phyloP scores from a whole-genome alignment of 2,888 invertebrate genomes.

The Agelastica alni region DNA sequence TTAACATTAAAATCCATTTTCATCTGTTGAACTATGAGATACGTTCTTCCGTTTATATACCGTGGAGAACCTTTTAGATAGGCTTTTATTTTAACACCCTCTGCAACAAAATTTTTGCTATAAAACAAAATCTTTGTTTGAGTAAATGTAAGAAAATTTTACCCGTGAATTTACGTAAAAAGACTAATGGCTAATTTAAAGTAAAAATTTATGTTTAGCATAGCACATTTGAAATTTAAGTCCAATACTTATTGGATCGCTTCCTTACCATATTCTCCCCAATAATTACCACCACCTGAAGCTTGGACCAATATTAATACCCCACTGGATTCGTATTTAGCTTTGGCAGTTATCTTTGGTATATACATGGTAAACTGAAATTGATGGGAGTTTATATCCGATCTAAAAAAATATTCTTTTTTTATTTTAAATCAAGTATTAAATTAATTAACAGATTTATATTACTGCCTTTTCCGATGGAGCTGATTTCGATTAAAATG shows the following conservation, averaged over 20 bases:
- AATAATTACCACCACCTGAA: constrained; percentile 84
- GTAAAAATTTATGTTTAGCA: too few relatives aligned
- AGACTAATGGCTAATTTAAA: too few relatives aligned
- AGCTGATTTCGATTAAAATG: too few relatives aligned
- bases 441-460: too few relatives aligned
- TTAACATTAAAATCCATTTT: constrained; percentile 87
- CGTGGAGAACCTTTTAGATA: constrained; percentile 77
- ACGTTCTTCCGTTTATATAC: constrained; percentile 66
- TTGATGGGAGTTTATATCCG: constrained; percentile 77
- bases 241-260: not conserved
- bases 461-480: too few relatives aligned
- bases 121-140: too few relatives aligned
- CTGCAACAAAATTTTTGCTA: too few relatives aligned
- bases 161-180: constrained; percentile 1
- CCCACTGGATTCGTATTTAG: constrained; percentile 81
- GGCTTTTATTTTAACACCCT: constrained; percentile 81
- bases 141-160: too few relatives aligned
- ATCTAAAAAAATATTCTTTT: constrained; percentile 62
- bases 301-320: constrained; percentile 79
- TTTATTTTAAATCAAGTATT: too few relatives aligned
- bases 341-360: constrained; percentile 77
- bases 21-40: constrained; percentile 72
- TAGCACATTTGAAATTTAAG: too few relatives aligned
- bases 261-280: constrained; percentile 81
- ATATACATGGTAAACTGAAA: constrained; percentile 80